These are phyloP conservation scores for Hypotaenidia philippensis DNA, from an alignment of 2,797 vertebrate species.

Conservation along the genomic window DNA sequence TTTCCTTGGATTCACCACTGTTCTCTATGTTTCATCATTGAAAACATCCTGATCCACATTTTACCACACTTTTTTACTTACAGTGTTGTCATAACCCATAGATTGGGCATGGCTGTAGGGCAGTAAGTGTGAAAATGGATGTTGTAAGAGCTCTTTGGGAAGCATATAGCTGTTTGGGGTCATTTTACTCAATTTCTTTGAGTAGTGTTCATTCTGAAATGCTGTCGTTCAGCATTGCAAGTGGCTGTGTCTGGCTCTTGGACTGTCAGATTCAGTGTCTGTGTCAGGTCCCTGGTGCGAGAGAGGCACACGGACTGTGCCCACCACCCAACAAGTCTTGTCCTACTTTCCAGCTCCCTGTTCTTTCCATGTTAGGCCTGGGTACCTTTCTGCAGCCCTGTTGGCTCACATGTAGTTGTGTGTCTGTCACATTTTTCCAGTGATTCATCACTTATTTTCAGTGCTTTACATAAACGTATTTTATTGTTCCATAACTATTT, in stretches of 20 bases:
- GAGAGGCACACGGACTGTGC: neutral
- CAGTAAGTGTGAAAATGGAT: neutral
- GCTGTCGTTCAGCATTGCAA: neutral
- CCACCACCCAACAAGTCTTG: neutral
- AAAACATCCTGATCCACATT: neutral
- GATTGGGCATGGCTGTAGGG: neutral
- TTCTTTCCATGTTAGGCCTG: neutral
- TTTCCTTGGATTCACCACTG: neutral
- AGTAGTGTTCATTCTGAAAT: neutral
- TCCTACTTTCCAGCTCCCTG: neutral
- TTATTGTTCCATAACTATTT: neutral
- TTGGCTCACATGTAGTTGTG: neutral
- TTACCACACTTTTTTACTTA: neutral
- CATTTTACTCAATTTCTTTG: neutral
- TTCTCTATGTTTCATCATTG: neutral
- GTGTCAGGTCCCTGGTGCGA: neutral
- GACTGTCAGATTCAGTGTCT: neutral
- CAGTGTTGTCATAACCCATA: rapidly evolving
- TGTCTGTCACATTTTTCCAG: neutral
- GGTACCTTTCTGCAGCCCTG: neutral
- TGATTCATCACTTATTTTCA: neutral
- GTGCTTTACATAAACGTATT: neutral
- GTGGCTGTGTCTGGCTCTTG: neutral
- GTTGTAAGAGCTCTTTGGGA: neutral
- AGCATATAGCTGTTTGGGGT: neutral